Percentiles rank a stretch among this genome's conserved stretches.
Evolutionary conservation across 2,113 vertebrate species (phyloP).

Genomic region (Hippopotamus amphibius): DNA sequence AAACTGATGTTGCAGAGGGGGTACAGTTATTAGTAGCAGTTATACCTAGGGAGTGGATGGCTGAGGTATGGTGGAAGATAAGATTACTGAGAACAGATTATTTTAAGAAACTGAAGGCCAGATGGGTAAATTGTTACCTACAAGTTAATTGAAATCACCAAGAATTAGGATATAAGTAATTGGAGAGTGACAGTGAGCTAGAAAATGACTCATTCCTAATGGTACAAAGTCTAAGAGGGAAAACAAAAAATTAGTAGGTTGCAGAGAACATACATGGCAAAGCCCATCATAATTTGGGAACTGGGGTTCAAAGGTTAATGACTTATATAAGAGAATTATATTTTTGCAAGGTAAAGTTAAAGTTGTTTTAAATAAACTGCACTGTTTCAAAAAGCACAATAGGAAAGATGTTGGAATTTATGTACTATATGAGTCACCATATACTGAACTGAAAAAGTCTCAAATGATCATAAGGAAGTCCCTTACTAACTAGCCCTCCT

Average conservation of each 20-base stretch:
- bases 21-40: background rate
- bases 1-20: background rate
- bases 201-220: background rate
- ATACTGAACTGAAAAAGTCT: background rate
- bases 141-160: background rate
- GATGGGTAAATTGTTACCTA: background rate
- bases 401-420: background rate
- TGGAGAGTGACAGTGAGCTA: background rate
- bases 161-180: background rate
- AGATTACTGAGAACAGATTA: background rate
- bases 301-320: background rate
- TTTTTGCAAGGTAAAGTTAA: background rate
- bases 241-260: background rate
- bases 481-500: background rate
- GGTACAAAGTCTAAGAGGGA: background rate
- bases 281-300: background rate
- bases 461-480: background rate
- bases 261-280: background rate
- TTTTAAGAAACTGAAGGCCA: background rate
- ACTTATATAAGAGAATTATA: background rate
- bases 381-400: background rate
- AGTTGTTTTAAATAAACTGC: background rate
- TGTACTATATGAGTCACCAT: background rate
- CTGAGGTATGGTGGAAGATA: background rate
- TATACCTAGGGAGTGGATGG: background rate